These are phyloP conservation scores for Zapus hudsonius DNA, from an alignment of 2,113 vertebrate genomes.

Conservation along the genomic window DNA sequence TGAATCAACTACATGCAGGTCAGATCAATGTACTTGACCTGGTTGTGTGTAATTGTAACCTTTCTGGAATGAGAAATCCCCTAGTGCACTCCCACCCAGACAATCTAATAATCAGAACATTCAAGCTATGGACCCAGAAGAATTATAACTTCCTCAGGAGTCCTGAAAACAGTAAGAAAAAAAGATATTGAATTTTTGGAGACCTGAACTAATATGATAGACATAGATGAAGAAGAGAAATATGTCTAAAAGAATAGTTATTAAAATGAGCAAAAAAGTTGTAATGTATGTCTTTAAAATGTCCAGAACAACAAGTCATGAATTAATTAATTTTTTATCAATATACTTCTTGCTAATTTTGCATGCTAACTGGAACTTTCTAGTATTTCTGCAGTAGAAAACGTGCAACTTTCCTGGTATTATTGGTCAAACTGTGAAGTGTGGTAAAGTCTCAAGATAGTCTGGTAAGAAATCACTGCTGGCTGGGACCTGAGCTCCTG, in stretches of 20 bases:
- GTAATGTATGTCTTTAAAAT: not conserved
- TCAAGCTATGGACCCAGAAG: not conserved
- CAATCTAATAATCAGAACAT: not conserved
- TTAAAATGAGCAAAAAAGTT: not conserved
- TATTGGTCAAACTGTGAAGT: not conserved
- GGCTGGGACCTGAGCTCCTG: not conserved
- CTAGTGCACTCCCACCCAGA: too few relatives aligned
- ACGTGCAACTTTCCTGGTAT: not conserved
- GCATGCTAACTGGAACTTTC: not conserved
- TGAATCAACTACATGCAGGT: not conserved
- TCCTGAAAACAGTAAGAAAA: not conserved
- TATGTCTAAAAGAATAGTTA: not conserved
- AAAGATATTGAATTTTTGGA: not conserved
- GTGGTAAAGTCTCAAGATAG: not conserved
- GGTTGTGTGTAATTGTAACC: not conserved
- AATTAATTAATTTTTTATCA: not conserved
- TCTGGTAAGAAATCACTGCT: not conserved
- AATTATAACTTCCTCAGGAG: not conserved
- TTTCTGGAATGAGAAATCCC: not conserved
- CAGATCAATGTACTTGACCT: not conserved
- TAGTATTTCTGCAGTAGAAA: not conserved
- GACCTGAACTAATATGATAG: not conserved
- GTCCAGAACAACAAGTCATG: not conserved
- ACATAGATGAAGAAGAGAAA: not conserved
- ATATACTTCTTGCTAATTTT: not conserved